Percentiles rank a stretch among this genome's conserved stretches.
These are phyloP conservation scores for Orthosia gracilis DNA, from an alignment of 2,888 invertebrate species.

Conservation along the genomic window DNA sequence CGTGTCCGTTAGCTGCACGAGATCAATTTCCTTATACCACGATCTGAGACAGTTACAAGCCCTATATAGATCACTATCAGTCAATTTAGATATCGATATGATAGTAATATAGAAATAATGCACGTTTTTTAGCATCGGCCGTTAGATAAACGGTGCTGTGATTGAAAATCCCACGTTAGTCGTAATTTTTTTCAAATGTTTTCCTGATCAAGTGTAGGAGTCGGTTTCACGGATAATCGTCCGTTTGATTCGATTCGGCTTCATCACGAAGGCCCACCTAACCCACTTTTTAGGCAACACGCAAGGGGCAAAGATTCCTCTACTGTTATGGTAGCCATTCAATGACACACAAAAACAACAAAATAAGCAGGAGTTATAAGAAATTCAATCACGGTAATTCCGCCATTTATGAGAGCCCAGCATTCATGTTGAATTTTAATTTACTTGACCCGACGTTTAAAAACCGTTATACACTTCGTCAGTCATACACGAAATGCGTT, in stretches of 20 bases:
- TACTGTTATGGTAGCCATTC: constrained; percentile 52
- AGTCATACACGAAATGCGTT: constrained; percentile 40
- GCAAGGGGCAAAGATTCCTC: constrained; percentile 47
- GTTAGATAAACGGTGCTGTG: constrained; percentile 65
- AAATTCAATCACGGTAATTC: constrained; percentile 53
- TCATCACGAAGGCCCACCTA: constrained; percentile 53
- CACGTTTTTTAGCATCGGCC: constrained; percentile 64
- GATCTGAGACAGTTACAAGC: constrained; percentile 66
- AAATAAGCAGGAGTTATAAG: constrained; percentile 48
- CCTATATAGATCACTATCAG: constrained; percentile 68
- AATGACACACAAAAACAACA: constrained; percentile 51
- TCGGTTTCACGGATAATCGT: constrained; percentile 49
- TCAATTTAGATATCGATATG: constrained; percentile 66
- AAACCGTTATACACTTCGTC: constrained; percentile 52
- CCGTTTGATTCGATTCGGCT: constrained; percentile 51
- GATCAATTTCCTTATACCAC: constrained; percentile 69
- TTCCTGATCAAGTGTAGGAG: constrained; percentile 53
- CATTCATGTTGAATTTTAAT: constrained; percentile 63
- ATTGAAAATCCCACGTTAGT: constrained; percentile 65
- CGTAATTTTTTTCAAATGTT: constrained; percentile 37
- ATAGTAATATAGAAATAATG: constrained; percentile 64
- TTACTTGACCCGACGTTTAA: constrained; percentile 46
- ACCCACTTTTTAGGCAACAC: constrained; percentile 58
- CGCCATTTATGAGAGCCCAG: constrained; percentile 47
- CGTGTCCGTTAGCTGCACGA: constrained; percentile 62